Evolutionary conservation across 2,888 invertebrate species (phyloP).

Genomic region (Vesta saturnalis): DNA sequence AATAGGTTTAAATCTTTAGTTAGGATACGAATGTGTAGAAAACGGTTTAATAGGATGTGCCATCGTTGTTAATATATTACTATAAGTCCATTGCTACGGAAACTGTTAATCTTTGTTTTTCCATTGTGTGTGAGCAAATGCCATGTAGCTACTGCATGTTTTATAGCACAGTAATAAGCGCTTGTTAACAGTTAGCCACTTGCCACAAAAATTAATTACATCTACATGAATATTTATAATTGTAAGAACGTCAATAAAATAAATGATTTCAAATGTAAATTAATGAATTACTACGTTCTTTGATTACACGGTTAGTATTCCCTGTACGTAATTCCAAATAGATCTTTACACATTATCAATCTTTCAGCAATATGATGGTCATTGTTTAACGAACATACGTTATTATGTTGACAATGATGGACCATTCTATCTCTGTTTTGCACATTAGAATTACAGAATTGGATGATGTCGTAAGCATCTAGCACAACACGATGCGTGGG

Average conservation of each 20-base stretch:
- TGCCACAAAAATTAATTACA: neutral
- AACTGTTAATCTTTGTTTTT: neutral
- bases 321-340: neutral
- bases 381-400: constrained; percentile 42
- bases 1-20: no score
- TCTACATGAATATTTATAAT: constrained; percentile 1
- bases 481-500: constrained; percentile 52
- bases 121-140: constrained; percentile 1
- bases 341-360: constrained; percentile 44
- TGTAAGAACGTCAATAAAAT: neutral
- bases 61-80: neutral
- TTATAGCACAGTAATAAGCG: constrained; percentile 1
- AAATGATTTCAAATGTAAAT: constrained; percentile 2
- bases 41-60: neutral
- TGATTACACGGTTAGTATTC: neutral
- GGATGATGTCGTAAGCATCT: constrained; percentile 34
- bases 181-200: neutral
- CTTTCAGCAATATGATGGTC: constrained; percentile 49
- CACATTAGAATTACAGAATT: constrained; percentile 39
- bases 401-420: constrained; percentile 46
- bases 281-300: constrained; percentile 5
- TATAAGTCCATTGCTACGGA: neutral
- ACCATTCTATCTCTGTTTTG: constrained; percentile 49
- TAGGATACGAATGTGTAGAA: no score
- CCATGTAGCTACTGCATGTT: constrained; percentile 1